Conservation (phyloP, 2,888 invertebrate species). For the Escarpia spicata region DNA sequence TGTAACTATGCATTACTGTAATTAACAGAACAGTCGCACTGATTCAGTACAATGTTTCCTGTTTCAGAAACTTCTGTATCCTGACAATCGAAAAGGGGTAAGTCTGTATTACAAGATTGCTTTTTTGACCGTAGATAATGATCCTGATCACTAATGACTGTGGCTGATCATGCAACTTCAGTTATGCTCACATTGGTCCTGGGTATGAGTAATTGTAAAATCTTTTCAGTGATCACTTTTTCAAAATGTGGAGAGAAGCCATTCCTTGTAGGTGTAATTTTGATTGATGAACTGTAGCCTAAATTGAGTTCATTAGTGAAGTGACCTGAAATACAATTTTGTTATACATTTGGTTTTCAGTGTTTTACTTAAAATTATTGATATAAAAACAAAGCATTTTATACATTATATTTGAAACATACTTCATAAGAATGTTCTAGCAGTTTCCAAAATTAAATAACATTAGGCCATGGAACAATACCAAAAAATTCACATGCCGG, state of each 20-base stretch:
- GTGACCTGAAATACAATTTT: background rate
- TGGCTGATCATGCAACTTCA: background rate
- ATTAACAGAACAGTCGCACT: background rate
- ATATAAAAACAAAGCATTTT: background rate
- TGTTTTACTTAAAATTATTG: background rate
- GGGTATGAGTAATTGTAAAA: background rate
- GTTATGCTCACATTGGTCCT: background rate
- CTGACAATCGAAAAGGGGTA: slow-evolving; percentile 7
- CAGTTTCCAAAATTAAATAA: too few species aligned
- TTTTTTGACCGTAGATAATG: background rate
- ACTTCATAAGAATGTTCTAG: too few species aligned
- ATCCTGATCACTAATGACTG: too few species aligned
- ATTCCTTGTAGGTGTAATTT: background rate
- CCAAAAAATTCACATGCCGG: too few species aligned
- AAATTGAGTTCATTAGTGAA: background rate
- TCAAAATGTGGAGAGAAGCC: background rate
- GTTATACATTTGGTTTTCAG: background rate
- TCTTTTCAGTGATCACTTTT: background rate
- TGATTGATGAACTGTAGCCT: background rate
- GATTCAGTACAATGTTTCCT: background rate
- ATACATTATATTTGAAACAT: background rate
- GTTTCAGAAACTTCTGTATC: background rate
- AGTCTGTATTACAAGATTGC: background rate
- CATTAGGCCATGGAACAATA: too few species aligned
- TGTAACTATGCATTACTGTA: background rate